Evolutionary conservation across 2,113 vertebrate species (phyloP).

Genomic region (Etia nguti): DNA sequence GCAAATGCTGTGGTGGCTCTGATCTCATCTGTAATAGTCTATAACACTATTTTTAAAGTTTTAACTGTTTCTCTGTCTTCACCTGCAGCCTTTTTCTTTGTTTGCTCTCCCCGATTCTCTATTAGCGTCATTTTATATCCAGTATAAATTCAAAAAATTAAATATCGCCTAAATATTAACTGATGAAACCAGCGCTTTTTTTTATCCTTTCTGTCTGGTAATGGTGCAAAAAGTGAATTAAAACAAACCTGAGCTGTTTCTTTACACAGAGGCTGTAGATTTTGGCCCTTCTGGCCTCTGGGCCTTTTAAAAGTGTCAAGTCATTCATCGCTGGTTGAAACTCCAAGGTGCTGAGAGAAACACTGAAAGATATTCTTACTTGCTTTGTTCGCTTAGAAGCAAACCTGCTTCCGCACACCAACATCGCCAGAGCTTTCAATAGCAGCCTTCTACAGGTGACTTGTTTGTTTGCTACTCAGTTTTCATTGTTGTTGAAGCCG

Average conservation of each 20-base stretch:
- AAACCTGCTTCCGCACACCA: not conserved
- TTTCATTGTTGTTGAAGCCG: not conserved
- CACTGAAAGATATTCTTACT: not conserved
- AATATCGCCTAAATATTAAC: not conserved
- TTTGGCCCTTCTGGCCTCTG: not conserved
- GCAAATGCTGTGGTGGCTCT: not conserved
- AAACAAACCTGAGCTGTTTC: not conserved
- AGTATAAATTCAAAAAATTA: not conserved
- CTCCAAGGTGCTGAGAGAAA: not conserved
- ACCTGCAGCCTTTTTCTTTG: rapidly evolving
- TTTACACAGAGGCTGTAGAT: not conserved
- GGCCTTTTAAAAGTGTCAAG: not conserved
- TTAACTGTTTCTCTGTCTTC: not conserved
- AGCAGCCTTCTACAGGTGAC: not conserved
- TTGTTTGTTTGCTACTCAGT: not conserved
- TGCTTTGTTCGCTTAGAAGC: not conserved
- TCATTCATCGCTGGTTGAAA: not conserved
- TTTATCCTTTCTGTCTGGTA: not conserved
- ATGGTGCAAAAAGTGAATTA: not conserved
- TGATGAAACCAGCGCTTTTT: rapidly evolving
- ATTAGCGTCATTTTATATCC: not conserved
- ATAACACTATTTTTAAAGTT: not conserved
- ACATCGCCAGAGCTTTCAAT: not conserved
- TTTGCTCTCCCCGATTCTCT: not conserved
- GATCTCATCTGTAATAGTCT: not conserved